Conservation (phyloP, 2,113 vertebrate species). For the Phrynosoma platyrhinos region DNA sequence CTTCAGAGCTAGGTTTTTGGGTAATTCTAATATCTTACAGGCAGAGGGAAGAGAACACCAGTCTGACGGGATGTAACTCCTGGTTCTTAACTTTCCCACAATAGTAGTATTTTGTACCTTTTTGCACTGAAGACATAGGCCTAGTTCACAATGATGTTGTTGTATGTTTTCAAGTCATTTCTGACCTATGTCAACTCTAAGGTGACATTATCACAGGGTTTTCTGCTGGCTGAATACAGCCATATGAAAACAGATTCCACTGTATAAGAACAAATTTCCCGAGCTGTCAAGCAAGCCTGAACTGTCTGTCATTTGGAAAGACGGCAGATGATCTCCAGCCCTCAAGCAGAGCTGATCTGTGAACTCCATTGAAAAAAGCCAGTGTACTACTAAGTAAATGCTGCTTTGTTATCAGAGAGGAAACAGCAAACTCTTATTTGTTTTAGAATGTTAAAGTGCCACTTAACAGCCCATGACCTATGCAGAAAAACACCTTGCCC, state of each 20-base stretch:
- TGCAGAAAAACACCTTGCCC: not conserved
- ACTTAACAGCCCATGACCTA: slow-evolving; percentile 17
- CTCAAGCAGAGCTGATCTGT: not conserved
- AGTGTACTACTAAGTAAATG: slow-evolving; percentile 2
- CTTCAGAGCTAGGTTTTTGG: no score
- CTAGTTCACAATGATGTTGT: no score
- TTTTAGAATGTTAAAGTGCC: slow-evolving; percentile 25
- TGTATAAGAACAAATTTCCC: not conserved
- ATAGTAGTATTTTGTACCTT: not conserved
- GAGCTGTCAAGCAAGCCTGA: not conserved
- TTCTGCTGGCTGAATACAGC: no score
- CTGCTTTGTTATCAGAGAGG: slow-evolving; percentile 25
- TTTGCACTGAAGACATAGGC: not conserved
- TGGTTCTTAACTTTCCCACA: not conserved
- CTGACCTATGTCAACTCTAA: no score
- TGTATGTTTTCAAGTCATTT: no score
- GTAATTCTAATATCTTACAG: no score
- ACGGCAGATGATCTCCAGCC: not conserved
- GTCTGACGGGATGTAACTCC: no score
- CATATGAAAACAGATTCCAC: not conserved
- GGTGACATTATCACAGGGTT: no score
- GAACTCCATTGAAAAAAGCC: not conserved
- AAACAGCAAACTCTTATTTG: slow-evolving; percentile 16
- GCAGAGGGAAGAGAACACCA: no score
- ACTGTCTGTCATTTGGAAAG: not conserved